Evolutionary conservation across 2,113 vertebrate genomes (phyloP), one percentile per base, ranked within the genome.

Genomic region (Rhea americana): DNA sequence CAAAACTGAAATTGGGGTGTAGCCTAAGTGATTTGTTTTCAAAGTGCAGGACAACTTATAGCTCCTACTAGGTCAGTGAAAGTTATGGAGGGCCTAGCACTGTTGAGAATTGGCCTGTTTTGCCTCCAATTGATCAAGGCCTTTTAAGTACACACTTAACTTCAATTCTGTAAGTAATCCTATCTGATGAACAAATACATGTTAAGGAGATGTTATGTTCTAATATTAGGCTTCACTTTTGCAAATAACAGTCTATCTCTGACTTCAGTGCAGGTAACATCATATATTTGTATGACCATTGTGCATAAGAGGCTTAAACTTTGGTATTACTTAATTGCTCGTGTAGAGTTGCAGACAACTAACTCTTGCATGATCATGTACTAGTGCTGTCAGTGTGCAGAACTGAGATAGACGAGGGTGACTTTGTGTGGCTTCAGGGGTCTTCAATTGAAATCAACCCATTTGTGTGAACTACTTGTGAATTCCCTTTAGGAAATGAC

Each of bases 401-500:
- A 74, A 62, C 26, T 19, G 3, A 70, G 24, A 32, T 2, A 55
- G 14, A 39, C 67, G 50, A 75, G 59, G 66, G 14, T 30, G 50
- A 6, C 21, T 51, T 48, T 51, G 72, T 83, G 53, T 65, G 37
- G n/a, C 32, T 50, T 56, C 5, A 5, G n/a, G 66, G 6, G 26
- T 76, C 55, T 84, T 61, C 48, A 61, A n/a, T 1, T 68, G 68
- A 58, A 76, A 68, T 47, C 53, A 66, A 9, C 45, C 37, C 18
- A 48, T 77, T 83, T 0, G 1, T 39, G 65, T 91, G 91, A 93
- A 12, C 68, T 83, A 67, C 53, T 85, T 75, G 35, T 86, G 88
- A 75, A 87, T 91, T 89, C 2, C 5, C 55, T 82, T 91, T 93
- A 75, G 61, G 71, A 94, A 90, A 43, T 63, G 86, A 77, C 65